These are phyloP conservation scores for Lagopus leucura DNA, from an alignment of 2,113 vertebrate genomes.

Conservation along the genomic window DNA sequence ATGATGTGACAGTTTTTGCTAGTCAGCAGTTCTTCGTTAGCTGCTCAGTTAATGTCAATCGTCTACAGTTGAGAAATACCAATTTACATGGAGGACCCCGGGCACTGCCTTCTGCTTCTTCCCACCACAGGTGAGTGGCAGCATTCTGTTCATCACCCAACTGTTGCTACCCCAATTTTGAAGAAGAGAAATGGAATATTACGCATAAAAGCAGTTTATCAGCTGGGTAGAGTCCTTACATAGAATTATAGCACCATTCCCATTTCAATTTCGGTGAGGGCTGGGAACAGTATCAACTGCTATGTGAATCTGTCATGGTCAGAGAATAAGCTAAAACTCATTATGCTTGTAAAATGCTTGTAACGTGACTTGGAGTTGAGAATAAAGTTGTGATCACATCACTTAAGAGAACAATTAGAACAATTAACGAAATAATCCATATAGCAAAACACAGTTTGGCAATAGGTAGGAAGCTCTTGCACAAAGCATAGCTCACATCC, in stretches of 20 bases:
- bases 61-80: not conserved
- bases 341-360: not conserved
- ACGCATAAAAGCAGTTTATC: fast-evolving
- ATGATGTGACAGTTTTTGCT: conserved; percentile 29
- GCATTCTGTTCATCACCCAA: not conserved
- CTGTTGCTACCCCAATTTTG: not conserved
- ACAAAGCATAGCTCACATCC: not conserved
- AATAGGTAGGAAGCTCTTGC: conserved; percentile 1
- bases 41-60: not conserved
- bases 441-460: conserved; percentile 4
- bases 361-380: not conserved
- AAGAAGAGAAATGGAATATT: not conserved
- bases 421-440: conserved; percentile 45
- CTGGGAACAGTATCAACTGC: not conserved
- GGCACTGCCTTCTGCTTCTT: not conserved
- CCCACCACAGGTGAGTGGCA: fast-evolving
- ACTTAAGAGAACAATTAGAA: conserved; percentile 43
- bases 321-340: not conserved
- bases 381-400: not conserved
- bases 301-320: not conserved
- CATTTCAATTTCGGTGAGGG: fast-evolving
- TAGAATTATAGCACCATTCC: not conserved
- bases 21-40: conserved; percentile 35
- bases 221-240: fast-evolving
- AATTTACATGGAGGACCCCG: not conserved